Evolutionary conservation across 2,888 invertebrate genomes (phyloP), one percentile per base, ranked within the genome.

Genomic region (Nowickia ferox): DNA sequence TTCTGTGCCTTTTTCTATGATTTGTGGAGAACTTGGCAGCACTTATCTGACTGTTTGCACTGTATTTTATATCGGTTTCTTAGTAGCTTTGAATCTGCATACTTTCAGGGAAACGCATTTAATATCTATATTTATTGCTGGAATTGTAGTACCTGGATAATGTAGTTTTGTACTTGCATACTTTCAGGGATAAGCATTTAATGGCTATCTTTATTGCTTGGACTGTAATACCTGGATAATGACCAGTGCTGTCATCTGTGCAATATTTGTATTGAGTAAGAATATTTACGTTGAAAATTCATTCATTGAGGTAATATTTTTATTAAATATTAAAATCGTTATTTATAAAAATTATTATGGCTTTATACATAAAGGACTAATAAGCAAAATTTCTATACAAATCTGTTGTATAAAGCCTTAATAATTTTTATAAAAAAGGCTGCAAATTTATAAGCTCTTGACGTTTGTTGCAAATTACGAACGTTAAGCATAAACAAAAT

Each of bases 401-500:
- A n/a, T n/a, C n/a, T n/a, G n/a, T n/a, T n/a, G n/a, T n/a, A n/a
- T n/a, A n/a, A n/a, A n/a, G n/a, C n/a, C n/a, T n/a, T n/a, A n/a
- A n/a, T n/a, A n/a, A n/a, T n/a, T n/a, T n/a, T n/a, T n/a, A n/a
- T n/a, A n/a, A n/a, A n/a, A n/a, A n/a, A n/a, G n/a, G n/a, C n/a
- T n/a, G n/a, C n/a, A n/a, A n/a, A n/a, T 72, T 65, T 59, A 72
- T 59, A 71, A 77, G 65, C 82, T 76, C 65, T 15, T 68, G 51
- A 51, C 65, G 72, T 51, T 77, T 77, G 65, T 57, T 77, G 65
- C 59, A 77, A 65, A 71, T 59, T 83, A 59, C 82, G 42, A 71
- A 65, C 65, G 30, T 30, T 63, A 63, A 65, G 22, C 10, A 77
- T 2, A 63, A 63, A 10, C n/a, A 75, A 15, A 48, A 72, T 57